phyloP scores from a whole-genome alignment of 2,113 vertebrate genomes.

The Lethenteron camtschaticum region DNA sequence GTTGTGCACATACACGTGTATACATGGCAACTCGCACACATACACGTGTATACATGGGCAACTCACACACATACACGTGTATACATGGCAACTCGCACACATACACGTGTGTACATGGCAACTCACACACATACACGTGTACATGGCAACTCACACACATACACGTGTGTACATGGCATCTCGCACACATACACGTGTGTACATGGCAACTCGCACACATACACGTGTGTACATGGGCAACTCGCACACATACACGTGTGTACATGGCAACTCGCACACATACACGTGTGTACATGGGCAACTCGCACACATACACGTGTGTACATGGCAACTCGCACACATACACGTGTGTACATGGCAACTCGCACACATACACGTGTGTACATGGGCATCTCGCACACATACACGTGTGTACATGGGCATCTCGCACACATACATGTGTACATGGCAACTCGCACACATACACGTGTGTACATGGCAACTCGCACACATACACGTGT shows the following conservation, averaged over 20 bases:
- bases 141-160: neutral
- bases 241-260: neutral
- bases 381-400: neutral
- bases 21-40: neutral
- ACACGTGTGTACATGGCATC: neutral
- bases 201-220: neutral
- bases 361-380: neutral
- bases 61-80: neutral
- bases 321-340: neutral
- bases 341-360: neutral
- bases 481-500: neutral
- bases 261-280: neutral
- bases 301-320: neutral
- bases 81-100: neutral
- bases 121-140: slow-evolving; percentile 1
- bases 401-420: neutral
- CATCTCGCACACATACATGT: neutral
- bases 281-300: neutral
- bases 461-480: neutral
- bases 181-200: neutral
- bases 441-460: neutral
- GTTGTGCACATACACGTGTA: neutral
- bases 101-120: neutral
- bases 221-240: neutral
- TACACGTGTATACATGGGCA: neutral